A percentile compares a stretch with the other conserved stretches of the same genome.
These are phyloP conservation scores for Trachymyrmex septentrionalis DNA, from an alignment of 1,140 invertebrate species.

Conservation along the genomic window DNA sequence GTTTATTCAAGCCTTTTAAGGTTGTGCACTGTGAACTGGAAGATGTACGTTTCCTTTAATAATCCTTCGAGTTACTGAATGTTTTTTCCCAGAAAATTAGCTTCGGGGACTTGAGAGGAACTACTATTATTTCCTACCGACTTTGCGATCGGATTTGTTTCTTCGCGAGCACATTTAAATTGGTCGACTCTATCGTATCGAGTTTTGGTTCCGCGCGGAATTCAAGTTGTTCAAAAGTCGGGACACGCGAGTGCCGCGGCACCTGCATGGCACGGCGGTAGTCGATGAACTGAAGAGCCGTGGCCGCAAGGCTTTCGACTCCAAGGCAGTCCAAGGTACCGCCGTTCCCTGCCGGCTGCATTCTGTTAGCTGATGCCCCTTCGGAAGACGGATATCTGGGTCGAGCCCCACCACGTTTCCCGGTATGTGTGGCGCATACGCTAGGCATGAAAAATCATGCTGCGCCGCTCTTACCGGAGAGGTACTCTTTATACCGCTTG, in stretches of 20 bases:
- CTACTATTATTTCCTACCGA: not conserved
- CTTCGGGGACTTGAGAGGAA: not conserved
- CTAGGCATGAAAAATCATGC: conserved; percentile 43
- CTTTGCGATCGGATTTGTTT: not conserved
- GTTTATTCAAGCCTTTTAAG: too few relatives aligned
- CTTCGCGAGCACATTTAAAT: not conserved
- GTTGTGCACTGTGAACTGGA: not conserved
- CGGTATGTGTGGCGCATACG: conserved; percentile 42
- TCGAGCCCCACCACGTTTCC: conserved; percentile 81
- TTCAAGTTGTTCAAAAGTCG: not conserved
- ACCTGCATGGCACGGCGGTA: conserved; percentile 76
- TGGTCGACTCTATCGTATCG: not conserved
- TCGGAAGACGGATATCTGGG: conserved; percentile 85
- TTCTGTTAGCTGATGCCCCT: conserved; percentile 77
- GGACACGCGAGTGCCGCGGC: not conserved
- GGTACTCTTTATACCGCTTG: conserved; percentile 23
- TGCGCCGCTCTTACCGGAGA: conserved; percentile 6
- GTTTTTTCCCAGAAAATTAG: not conserved
- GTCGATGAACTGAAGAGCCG: conserved; percentile 80
- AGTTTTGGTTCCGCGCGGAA: not conserved
- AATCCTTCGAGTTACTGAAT: not conserved
- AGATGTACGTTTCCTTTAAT: not conserved
- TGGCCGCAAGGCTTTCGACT: conserved; percentile 75
- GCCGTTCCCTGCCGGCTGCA: conserved; percentile 61
- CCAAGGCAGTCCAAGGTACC: conserved; percentile 73